Conservation (phyloP, 2,797 vertebrate genomes). For the Hyperoplus immaculatus region DNA sequence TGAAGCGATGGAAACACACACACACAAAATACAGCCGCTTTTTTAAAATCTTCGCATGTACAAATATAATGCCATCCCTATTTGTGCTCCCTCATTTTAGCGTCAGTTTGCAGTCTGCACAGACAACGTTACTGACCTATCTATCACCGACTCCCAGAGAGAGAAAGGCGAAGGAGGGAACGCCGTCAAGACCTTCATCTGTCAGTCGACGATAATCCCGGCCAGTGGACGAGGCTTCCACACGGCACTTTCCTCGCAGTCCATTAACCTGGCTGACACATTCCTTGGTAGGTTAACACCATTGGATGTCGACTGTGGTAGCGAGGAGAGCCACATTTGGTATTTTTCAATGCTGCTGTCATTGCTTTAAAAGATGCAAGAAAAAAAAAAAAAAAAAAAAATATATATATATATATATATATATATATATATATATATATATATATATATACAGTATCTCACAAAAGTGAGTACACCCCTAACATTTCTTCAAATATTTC, state of each 20-base stretch:
- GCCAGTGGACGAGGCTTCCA: slow-evolving; percentile 95
- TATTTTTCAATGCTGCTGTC: not conserved
- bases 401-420: not conserved
- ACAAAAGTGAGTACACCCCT: too few species aligned
- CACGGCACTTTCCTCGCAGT: slow-evolving; percentile 94
- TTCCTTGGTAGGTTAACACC: slow-evolving; percentile 89
- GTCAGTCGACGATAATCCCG: slow-evolving; percentile 97
- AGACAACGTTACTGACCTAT: slow-evolving; percentile 95
- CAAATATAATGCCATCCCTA: not conserved
- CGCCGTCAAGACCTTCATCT: slow-evolving; percentile 92
- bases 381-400: too few species aligned
- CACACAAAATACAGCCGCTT: not conserved
- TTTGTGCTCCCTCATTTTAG: slow-evolving; percentile 76
- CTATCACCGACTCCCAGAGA: slow-evolving; percentile 87
- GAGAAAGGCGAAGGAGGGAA: slow-evolving; percentile 90
- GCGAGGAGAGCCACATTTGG: not conserved
- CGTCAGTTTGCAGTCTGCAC: slow-evolving; percentile 89
- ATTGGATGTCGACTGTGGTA: not conserved
- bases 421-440: not conserved
- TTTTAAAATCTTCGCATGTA: not conserved
- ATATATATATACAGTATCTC: not conserved
- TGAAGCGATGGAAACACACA: slow-evolving; percentile 5
- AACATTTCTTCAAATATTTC: too few species aligned
- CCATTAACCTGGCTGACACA: slow-evolving; percentile 94
- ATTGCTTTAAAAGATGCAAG: not conserved